Evolutionary conservation across 2,888 invertebrate species (phyloP).

Genomic region (Pachydiplax longipennis): DNA sequence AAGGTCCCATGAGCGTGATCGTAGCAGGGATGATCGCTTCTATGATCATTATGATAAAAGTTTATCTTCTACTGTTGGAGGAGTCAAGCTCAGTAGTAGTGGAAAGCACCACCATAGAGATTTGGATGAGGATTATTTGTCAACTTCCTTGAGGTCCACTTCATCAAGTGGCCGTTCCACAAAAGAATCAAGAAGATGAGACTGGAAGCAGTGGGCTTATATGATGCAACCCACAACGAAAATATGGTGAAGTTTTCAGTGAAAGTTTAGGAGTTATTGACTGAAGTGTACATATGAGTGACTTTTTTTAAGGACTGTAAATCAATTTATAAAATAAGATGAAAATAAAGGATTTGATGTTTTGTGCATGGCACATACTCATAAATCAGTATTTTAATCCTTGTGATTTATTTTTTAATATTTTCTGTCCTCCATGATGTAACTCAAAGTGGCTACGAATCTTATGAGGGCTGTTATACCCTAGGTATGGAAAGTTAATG

Average conservation of each 20-base stretch:
- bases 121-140: conserved; percentile 25
- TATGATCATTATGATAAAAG: conserved; percentile 47
- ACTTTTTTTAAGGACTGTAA: conserved; percentile 26
- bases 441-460: not conserved
- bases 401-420: not conserved
- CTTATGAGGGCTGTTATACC: not conserved
- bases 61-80: conserved; percentile 13
- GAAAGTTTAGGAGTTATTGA: conserved; percentile 30
- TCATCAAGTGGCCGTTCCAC: conserved; percentile 19
- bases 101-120: conserved; percentile 25
- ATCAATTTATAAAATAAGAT: conserved; percentile 17
- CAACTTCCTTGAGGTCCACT: conserved; percentile 12
- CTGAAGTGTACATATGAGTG: conserved; percentile 30
- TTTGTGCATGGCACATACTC: not conserved
- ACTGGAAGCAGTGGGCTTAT: conserved; percentile 27
- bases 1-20: conserved; percentile 57
- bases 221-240: conserved; percentile 8
- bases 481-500: too few species aligned
- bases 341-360: conserved; percentile 35
- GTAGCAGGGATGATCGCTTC: conserved; percentile 47
- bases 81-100: conserved; percentile 6
- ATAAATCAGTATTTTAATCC: not conserved
- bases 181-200: conserved; percentile 36
- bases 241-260: conserved; percentile 25
- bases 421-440: not conserved